Percentiles rank a stretch among this genome's conserved stretches.
Conservation (phyloP, 1,140 invertebrate genomes). For the Drosophila nasuta region DNA sequence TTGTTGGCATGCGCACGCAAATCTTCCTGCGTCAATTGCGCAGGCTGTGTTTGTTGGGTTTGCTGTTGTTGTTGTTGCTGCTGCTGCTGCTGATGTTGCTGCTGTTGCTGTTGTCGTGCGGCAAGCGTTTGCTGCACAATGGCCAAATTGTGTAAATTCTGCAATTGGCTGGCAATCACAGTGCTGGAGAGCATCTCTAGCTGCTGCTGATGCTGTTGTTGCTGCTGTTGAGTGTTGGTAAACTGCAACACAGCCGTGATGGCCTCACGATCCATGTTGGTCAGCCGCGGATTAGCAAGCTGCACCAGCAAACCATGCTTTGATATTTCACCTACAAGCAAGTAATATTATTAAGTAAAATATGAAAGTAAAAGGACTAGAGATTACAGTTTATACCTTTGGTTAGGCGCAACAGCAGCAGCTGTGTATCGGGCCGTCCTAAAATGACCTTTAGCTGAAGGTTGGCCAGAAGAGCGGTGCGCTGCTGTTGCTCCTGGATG, state of each 20-base stretch:
- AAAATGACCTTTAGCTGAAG: conserved; percentile 77
- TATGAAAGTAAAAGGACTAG: not conserved
- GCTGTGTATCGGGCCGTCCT: conserved; percentile 73
- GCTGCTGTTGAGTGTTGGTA: conserved; percentile 80
- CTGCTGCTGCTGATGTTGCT: conserved; percentile 52
- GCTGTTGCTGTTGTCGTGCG: conserved; percentile 63
- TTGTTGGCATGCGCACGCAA: conserved; percentile 77
- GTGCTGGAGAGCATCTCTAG: conserved; percentile 78
- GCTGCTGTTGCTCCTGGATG: conserved; percentile 77
- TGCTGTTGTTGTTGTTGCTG: conserved; percentile 24
- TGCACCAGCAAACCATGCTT: conserved; percentile 79
- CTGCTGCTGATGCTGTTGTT: conserved; percentile 74
- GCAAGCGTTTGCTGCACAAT: conserved; percentile 76
- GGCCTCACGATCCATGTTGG: conserved; percentile 75
- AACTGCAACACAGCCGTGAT: conserved; percentile 81
- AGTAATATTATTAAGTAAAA: no score
- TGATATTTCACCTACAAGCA: conserved; percentile 71
- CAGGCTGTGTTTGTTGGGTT: conserved; percentile 32
- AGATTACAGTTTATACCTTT: conserved; percentile 59
- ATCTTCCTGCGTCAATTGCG: conserved; percentile 74
- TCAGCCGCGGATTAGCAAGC: conserved; percentile 74
- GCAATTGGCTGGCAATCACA: conserved; percentile 76
- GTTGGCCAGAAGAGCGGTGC: conserved; percentile 77
- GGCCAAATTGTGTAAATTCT: conserved; percentile 78
- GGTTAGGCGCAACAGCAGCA: conserved; percentile 72